Percentiles rank a stretch among this genome's conserved stretches.
phyloP scores from a whole-genome alignment of 2,113 vertebrate species.

The Thalassarche chlororhynchos region DNA sequence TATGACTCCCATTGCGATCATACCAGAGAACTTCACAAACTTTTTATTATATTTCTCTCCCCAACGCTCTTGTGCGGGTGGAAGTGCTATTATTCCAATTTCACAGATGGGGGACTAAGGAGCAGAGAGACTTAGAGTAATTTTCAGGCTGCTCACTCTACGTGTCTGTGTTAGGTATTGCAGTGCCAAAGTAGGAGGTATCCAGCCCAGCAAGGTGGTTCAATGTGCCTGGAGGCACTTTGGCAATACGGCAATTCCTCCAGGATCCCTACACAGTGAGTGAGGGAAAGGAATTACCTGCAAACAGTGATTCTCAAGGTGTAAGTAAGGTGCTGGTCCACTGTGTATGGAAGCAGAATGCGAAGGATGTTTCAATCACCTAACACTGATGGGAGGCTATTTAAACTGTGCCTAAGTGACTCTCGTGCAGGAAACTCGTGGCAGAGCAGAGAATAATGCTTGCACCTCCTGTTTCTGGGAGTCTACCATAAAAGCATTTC shows the following conservation, averaged over 20 bases:
- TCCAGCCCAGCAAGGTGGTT: background rate
- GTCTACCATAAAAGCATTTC: background rate
- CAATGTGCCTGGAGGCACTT: background rate
- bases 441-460: background rate
- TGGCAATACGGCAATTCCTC: background rate
- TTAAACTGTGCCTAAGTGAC: background rate
- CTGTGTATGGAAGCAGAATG: background rate
- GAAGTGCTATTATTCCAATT: slow-evolving; percentile 56
- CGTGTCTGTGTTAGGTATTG: background rate
- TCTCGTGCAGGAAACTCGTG: background rate
- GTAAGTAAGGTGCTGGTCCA: background rate
- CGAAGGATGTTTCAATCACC: background rate
- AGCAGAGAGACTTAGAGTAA: slow-evolving; percentile 27
- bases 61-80: background rate
- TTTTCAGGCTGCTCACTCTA: slow-evolving; percentile 44
- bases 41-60: slow-evolving; percentile 59
- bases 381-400: background rate
- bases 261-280: background rate
- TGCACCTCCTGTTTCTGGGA: background rate
- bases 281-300: background rate
- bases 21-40: slow-evolving; percentile 45
- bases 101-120: slow-evolving; percentile 42
- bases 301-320: background rate
- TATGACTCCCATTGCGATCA: slow-evolving; percentile 51
- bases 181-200: background rate